Evolutionary conservation across 2,797 vertebrate species (phyloP), one percentile per base, ranked within the genome.

Genomic region (Sebastes goodei): DNA sequence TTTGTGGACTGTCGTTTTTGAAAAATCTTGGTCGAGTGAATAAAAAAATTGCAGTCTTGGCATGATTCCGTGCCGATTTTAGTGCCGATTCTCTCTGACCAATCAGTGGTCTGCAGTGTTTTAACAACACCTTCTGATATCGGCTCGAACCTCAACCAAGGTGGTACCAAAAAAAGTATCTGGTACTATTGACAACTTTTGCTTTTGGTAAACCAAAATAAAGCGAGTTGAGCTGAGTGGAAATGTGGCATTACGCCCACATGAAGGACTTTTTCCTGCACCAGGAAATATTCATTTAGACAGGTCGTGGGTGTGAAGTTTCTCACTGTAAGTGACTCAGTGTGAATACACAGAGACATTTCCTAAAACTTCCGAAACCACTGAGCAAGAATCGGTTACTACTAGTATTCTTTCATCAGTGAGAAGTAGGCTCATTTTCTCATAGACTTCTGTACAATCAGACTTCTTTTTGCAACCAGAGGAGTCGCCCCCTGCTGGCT

Each of bases 241-340:
- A 32, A 10, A 59, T 9, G 27, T 15, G 8, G 7, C 1, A 60
- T 30, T 30, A 73, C 71, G 76, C 76, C 69, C 75, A 90, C 77
- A 38, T 46, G 12, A 67, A 87, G 17, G 81, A 83, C 76, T 63
- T 85, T 82, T 80, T 70, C 60, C 76, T 81, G 64, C 71, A 75
- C 80, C 27, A 79, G 77, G 80, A 93, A 85, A 77, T 76, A 79
- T 76, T 82, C 30, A 64, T 86, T 84, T 79, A 61, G 57, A 74
- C 17, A 42, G 46, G 65, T 59, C 8, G 63, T 79, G 69, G 64
- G 83, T 83, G 85, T 81, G 56, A 82, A 70, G 59, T 70, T 56
- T 81, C 74, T 86, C 62, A 52, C 29, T 79, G 5, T 74, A 52
- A 67, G 61, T 89, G 81, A 83, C 61, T 87, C 82, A 88, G 42